These are phyloP conservation scores for Prunella fulvescens DNA, from an alignment of 2,113 vertebrate genomes.

Conservation along the genomic window DNA sequence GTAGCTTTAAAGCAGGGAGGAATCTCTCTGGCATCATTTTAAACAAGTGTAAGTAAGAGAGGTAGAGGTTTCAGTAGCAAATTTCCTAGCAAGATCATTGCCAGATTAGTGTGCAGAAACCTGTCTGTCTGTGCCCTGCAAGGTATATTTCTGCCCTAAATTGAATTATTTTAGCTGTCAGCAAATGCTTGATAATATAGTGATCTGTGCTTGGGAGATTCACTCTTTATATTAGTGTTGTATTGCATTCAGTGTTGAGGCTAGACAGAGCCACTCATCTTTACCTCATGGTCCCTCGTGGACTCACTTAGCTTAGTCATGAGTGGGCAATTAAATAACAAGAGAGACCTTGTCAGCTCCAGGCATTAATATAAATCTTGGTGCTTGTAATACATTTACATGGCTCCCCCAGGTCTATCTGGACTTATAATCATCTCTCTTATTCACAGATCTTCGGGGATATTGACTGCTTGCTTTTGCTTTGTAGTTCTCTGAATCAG, in stretches of 20 bases:
- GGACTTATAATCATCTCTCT: neutral
- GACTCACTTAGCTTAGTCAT: neutral
- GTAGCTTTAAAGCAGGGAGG: neutral
- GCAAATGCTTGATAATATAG: slow-evolving; percentile 34
- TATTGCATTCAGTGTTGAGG: neutral
- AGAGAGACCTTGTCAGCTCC: slow-evolving; percentile 39
- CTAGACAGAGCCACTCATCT: slow-evolving; percentile 28
- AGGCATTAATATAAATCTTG: slow-evolving; percentile 38
- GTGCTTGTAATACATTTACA: slow-evolving; percentile 17
- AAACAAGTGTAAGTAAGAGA: neutral
- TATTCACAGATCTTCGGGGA: neutral
- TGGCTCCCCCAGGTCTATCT: neutral
- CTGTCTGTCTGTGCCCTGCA: neutral
- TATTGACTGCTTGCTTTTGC: neutral
- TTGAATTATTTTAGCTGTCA: slow-evolving; percentile 51
- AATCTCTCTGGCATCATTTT: neutral
- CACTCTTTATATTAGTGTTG: neutral
- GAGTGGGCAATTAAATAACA: slow-evolving; percentile 47
- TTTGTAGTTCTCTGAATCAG: neutral
- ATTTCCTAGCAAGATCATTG: neutral
- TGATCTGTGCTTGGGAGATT: slow-evolving; percentile 30
- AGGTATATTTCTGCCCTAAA: neutral
- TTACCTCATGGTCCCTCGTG: neutral
- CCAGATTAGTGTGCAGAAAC: neutral
- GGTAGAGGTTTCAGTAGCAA: neutral